A percentile compares a stretch with the other conserved stretches of the same genome.
These are phyloP conservation scores for Cephalopterus ornatus DNA, from an alignment of 2,113 vertebrate genomes.

Conservation along the genomic window DNA sequence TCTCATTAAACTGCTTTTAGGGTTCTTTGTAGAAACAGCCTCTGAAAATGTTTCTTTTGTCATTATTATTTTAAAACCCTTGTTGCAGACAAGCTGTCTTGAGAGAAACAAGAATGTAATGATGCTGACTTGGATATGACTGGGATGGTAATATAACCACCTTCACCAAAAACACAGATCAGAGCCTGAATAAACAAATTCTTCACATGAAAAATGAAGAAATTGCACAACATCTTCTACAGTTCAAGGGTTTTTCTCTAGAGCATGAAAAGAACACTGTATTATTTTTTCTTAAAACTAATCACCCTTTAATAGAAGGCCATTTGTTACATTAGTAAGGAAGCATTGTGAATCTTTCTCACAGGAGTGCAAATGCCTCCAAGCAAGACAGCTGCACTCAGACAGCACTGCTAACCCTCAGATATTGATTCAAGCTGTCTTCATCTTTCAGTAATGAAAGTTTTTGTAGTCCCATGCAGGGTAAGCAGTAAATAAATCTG, in stretches of 20 bases:
- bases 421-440: not conserved
- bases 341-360: not conserved
- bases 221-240: not conserved
- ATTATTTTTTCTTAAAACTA: not conserved
- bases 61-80: not conserved
- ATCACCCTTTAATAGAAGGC: constrained; percentile 11
- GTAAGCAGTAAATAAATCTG: not conserved
- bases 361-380: not conserved
- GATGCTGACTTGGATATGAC: constrained; percentile 65
- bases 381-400: not conserved
- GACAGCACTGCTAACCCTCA: not conserved
- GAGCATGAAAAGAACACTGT: not conserved
- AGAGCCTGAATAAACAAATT: not conserved
- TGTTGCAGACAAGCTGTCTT: constrained; percentile 73
- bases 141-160: not conserved
- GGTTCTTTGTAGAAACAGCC: not conserved
- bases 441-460: not conserved
- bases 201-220: not conserved
- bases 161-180: not conserved
- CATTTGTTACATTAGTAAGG: not conserved
- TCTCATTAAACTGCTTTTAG: not conserved
- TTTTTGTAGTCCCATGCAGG: not conserved
- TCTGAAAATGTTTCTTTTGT: not conserved
- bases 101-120: constrained; percentile 74
- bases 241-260: not conserved